A percentile compares a stretch with the other conserved stretches of the same genome.
These are phyloP conservation scores for Eospalax fontanierii DNA, from an alignment of 2,797 vertebrate species.

Conservation along the genomic window DNA sequence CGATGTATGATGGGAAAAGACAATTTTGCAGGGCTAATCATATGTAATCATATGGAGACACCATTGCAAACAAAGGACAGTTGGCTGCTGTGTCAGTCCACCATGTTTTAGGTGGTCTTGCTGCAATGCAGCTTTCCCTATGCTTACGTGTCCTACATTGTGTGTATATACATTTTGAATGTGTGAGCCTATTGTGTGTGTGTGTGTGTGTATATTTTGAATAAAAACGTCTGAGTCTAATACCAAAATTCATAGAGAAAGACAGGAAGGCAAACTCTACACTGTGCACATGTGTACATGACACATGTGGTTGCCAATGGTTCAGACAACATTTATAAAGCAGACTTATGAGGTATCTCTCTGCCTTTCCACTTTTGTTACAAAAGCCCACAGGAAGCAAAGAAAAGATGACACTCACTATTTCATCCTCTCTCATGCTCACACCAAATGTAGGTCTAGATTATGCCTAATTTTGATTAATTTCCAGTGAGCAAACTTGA, in stretches of 20 bases:
- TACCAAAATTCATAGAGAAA: neutral
- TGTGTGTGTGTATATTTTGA: neutral
- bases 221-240: neutral
- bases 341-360: neutral
- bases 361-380: neutral
- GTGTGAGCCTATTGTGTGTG: neutral
- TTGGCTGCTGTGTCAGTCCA: neutral
- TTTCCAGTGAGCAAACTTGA: slow-evolving; percentile 2
- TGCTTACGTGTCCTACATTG: neutral
- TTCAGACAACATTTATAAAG: neutral
- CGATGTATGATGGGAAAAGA: neutral
- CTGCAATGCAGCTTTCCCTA: neutral
- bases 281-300: neutral
- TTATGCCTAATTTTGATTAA: neutral
- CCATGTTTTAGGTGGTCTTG: neutral
- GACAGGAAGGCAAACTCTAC: neutral
- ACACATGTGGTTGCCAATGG: neutral
- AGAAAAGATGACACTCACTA: neutral
- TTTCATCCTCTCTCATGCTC: neutral
- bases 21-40: neutral
- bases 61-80: neutral
- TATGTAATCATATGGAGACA: neutral
- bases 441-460: neutral
- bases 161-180: neutral
- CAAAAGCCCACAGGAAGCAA: neutral